Evolutionary conservation across 2,888 invertebrate species (phyloP), one percentile per base, ranked within the genome.

Genomic region (Boloria selene): DNA sequence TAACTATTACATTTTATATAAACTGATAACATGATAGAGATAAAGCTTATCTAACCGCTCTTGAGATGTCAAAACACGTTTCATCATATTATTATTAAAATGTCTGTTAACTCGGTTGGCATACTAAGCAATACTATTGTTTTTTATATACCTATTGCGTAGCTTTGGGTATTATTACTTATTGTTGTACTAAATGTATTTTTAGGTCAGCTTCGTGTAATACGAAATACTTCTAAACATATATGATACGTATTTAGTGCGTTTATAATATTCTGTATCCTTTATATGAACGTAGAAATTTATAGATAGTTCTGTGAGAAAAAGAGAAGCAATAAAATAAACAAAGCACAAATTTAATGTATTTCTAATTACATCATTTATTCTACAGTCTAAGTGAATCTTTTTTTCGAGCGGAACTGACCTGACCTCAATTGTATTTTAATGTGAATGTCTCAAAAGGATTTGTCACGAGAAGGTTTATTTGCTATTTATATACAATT

Each of bases 401-500:
- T 68, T 63, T 65, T 61, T 66, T 61, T 64, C 47, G 54, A 64
- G 61, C 61, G 61, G 55, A 69, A 70, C 58, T 69, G 67, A 64
- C 72, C 58, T 69, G 67, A 64, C 72, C 70, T 67, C 53, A 65
- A 70, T 72, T 70, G 67, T 63, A 68, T 69, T 70, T 69, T 64
- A 64, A 70, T 68, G 64, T 55, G 53, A 68, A 50, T 51, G 65
- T 50, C 45, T 49, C 31, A 56, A 63, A 66, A 56, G 26, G 60
- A 66, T 61, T 65, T 56, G 42, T 55, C 60, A 63, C 56, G 49
- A 54, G 31, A 55, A 49, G 47, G 44, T 60, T 60, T 55, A 54
- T 64, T 64, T 69, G 56, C 53, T 17, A 17, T 18, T 58, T 58
- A 18, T 61, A 56, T 54, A 53, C 61, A 68, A 50, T 26, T 55